A percentile compares a stretch with the other conserved stretches of the same genome.
phyloP scores from a whole-genome alignment of 2,888 invertebrate species.

The Agrotis segetum region DNA sequence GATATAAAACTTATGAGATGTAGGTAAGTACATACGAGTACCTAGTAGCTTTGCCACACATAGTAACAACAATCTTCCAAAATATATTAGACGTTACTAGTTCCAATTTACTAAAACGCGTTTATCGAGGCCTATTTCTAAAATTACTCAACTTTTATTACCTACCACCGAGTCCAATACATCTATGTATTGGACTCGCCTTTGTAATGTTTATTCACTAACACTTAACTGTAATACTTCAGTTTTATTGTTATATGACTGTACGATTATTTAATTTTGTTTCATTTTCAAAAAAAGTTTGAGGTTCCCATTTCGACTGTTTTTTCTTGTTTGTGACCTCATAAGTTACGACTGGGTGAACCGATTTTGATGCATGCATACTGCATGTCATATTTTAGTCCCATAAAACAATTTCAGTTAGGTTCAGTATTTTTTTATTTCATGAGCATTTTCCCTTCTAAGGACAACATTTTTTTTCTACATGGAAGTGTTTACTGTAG shows the following conservation, averaged over 20 bases:
- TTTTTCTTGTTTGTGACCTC: too few relatives aligned
- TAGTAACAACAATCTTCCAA: neutral
- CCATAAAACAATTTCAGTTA: too few relatives aligned
- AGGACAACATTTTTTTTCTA: constrained; percentile 3
- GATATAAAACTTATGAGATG: too few relatives aligned
- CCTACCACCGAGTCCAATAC: constrained; percentile 2
- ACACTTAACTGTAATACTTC: constrained; percentile 33
- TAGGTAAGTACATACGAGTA: too few relatives aligned
- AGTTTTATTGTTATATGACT: constrained; percentile 30
- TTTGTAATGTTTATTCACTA: constrained; percentile 40
- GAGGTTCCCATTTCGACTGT: too few relatives aligned
- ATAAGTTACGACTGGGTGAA: too few relatives aligned
- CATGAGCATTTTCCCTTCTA: constrained; percentile 1
- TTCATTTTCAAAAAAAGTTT: neutral
- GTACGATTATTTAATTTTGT: constrained; percentile 29
- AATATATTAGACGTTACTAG: neutral
- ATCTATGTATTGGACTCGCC: neutral
- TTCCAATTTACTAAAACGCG: neutral
- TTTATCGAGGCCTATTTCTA: constrained; percentile 11
- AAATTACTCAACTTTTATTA: constrained; percentile 39
- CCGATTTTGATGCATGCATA: too few relatives aligned
- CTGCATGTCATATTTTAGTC: too few relatives aligned
- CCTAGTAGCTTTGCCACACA: neutral
- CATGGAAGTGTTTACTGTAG: neutral
- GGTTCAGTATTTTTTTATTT: too few relatives aligned